These are phyloP conservation scores for Chondrosia reniformis DNA, from an alignment of 37 sponge, comb jelly and placozoan genomes.

Conservation along the genomic window DNA sequence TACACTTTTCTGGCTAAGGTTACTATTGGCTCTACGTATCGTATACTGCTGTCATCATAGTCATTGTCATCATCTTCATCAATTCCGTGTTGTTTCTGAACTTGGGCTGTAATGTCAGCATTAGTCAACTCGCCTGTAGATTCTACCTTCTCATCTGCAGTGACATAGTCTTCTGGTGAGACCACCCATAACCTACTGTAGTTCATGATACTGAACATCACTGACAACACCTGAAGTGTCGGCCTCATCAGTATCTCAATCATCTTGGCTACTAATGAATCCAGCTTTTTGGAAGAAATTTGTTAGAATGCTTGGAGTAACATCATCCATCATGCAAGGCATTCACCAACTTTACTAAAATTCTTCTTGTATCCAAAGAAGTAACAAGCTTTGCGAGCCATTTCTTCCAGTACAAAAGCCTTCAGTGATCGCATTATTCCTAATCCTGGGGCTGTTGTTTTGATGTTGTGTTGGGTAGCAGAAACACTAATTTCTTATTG, in stretches of 20 bases:
- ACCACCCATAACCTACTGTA: not conserved
- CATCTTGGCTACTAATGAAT: not conserved
- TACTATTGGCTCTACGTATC: not conserved
- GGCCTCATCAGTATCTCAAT: not conserved
- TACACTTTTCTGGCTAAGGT: not conserved
- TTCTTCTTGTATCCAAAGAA: not conserved
- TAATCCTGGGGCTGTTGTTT: slow-evolving; percentile 19
- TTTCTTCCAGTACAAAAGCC: slow-evolving; percentile 9
- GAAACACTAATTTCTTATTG: slow-evolving; percentile 21
- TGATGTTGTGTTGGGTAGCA: slow-evolving; percentile 11
- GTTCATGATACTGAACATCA: not conserved
- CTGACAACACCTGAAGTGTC: slow-evolving; percentile 9
- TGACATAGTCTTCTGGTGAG: not conserved
- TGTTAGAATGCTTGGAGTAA: not conserved
- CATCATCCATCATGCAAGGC: slow-evolving; percentile 9
- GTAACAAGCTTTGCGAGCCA: slow-evolving; percentile 19
- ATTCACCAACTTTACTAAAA: not conserved
- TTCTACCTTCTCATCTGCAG: not conserved
- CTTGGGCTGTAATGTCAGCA: slow-evolving; percentile 6
- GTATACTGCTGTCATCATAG: not conserved
- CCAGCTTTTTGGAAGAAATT: not conserved
- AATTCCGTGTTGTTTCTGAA: not conserved
- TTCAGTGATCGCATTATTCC: slow-evolving; percentile 9
- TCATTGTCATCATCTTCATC: not conserved
- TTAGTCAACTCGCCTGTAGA: not conserved